phyloP scores from a whole-genome alignment of 2,888 invertebrate genomes.

The Eucera pruinosa region DNA sequence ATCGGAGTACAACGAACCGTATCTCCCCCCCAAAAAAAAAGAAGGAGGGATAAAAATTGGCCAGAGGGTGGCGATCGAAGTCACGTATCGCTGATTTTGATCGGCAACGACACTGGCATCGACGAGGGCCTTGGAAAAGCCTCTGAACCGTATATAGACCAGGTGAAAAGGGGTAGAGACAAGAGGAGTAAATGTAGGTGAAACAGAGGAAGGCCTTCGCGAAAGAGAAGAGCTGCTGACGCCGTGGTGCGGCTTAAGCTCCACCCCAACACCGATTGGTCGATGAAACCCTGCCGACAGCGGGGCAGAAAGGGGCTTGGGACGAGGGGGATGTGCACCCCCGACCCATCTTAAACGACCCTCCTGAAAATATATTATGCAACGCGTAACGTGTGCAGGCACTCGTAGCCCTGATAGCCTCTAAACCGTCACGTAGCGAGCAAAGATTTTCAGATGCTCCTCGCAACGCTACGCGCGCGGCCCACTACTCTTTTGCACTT shows the following conservation, averaged over 20 bases:
- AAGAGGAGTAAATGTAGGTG: constrained; percentile 76
- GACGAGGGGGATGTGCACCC: constrained; percentile 65
- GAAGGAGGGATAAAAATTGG: not conserved
- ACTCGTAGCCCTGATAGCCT: constrained; percentile 14
- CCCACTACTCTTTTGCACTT: no score
- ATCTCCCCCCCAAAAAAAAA: no score
- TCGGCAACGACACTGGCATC: constrained; percentile 51
- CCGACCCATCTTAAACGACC: constrained; percentile 72
- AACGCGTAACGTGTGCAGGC: constrained; percentile 46
- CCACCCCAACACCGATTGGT: constrained; percentile 79
- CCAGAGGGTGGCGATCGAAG: constrained; percentile 6
- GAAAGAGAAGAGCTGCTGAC: constrained; percentile 80
- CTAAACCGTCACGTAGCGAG: constrained; percentile 20
- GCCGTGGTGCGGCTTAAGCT: constrained; percentile 79
- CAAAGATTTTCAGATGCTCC: constrained; percentile 18
- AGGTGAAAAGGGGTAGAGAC: constrained; percentile 40
- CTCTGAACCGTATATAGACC: constrained; percentile 42
- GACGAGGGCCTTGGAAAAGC: constrained; percentile 54
- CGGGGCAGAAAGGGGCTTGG: not conserved
- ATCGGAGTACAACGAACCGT: not conserved
- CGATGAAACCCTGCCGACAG: constrained; percentile 81
- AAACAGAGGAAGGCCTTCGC: constrained; percentile 74
- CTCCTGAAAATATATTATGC: constrained; percentile 58
- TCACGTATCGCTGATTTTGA: constrained; percentile 50
- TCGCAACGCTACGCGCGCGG: not conserved